Evolutionary conservation across 1,140 invertebrate species (phyloP).

Genomic region (Steinernema khuongi): DNA sequence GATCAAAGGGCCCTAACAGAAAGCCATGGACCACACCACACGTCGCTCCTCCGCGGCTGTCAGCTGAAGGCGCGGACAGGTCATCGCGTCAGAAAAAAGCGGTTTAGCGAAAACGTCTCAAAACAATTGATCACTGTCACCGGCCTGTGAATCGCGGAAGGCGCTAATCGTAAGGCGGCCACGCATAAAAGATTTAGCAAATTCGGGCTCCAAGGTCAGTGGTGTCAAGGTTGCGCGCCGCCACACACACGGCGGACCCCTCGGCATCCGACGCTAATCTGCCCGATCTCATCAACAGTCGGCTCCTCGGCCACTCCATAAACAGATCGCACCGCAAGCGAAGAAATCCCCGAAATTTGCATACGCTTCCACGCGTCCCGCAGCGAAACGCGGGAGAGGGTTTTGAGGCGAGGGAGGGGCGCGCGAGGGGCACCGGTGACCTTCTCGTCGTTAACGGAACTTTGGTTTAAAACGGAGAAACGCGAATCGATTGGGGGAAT

Average conservation of each 20-base stretch:
- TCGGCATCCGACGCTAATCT: neutral
- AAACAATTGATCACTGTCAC: no score
- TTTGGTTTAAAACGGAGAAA: neutral
- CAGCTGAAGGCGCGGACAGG: no score
- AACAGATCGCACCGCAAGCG: neutral
- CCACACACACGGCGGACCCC: neutral
- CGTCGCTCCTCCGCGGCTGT: no score
- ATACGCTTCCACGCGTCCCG: neutral
- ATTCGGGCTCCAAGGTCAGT: slow-evolving; percentile 3
- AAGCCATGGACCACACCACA: no score
- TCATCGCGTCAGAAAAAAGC: no score
- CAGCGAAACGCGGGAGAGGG: neutral
- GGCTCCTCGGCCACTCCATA: neutral
- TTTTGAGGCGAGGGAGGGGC: neutral
- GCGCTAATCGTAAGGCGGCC: neutral
- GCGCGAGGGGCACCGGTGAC: neutral
- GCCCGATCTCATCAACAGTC: neutral
- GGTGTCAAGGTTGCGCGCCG: neutral
- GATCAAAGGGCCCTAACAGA: no score
- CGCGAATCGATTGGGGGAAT: neutral
- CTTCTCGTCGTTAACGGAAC: neutral
- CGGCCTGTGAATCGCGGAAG: no score
- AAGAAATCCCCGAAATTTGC: neutral
- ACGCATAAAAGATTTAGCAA: slow-evolving; percentile 10
- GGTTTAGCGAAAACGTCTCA: no score